Evolutionary conservation across 2,888 invertebrate genomes (phyloP).

Genomic region (Parnassius apollo): DNA sequence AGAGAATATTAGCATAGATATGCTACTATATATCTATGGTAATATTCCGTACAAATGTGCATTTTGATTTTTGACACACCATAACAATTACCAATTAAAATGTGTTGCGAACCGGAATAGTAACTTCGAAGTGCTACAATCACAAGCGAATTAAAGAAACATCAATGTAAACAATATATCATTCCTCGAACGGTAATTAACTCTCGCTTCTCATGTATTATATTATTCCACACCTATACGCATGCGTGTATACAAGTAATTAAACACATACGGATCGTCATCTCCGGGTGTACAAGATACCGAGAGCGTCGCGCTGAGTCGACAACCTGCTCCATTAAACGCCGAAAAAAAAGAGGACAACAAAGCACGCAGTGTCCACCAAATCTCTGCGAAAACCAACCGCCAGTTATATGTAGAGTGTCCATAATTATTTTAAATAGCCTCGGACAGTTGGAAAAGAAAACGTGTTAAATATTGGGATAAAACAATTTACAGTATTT

Average conservation of each 20-base stretch:
- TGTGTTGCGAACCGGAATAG: no score
- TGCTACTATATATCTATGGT: no score
- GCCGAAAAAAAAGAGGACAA: slow-evolving; percentile 36
- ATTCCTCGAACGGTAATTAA: not conserved
- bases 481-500: no score
- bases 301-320: slow-evolving; percentile 35
- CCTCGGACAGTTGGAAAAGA: no score
- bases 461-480: no score
- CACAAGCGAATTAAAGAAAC: no score
- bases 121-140: no score
- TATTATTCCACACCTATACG: not conserved
- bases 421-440: slow-evolving; percentile 35
- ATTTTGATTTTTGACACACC: no score
- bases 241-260: not conserved
- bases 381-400: slow-evolving; percentile 49
- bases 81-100: no score
- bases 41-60: no score
- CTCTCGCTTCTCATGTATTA: not conserved
- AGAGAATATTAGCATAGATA: no score
- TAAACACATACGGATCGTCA: not conserved
- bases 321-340: slow-evolving; percentile 39
- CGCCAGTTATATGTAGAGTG: slow-evolving; percentile 42
- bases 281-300: slow-evolving; percentile 6
- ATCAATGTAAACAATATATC: no score
- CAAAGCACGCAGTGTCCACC: slow-evolving; percentile 40